phyloP scores from a whole-genome alignment of 2,797 vertebrate genomes.

The Danionella dracula region DNA sequence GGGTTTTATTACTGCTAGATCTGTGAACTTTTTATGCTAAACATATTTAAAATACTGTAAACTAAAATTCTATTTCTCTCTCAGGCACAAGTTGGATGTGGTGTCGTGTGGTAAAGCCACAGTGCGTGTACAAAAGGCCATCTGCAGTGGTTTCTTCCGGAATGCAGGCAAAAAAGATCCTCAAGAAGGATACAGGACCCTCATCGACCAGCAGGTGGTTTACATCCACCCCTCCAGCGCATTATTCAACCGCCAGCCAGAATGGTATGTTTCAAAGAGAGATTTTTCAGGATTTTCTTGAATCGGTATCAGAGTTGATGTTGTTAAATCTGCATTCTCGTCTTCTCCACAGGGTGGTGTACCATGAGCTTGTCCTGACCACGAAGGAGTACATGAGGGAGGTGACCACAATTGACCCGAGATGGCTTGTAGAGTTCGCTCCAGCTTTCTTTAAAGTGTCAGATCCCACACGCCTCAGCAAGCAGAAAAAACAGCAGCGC shows the following conservation, averaged over 20 bases:
- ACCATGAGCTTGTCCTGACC: slow-evolving; percentile 94
- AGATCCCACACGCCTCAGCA: slow-evolving; percentile 96
- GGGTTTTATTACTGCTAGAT: too few species aligned
- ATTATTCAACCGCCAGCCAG: slow-evolving; percentile 94
- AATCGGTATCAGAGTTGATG: not conserved
- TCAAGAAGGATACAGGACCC: slow-evolving; percentile 92
- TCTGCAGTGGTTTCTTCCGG: slow-evolving; percentile 97
- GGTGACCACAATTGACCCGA: slow-evolving; percentile 95
- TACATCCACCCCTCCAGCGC: slow-evolving; percentile 98
- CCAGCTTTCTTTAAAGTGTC: slow-evolving; percentile 99
- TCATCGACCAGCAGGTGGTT: slow-evolving; percentile 97
- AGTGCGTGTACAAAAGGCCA: slow-evolving; percentile 94
- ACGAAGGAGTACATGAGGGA: slow-evolving; percentile 99
- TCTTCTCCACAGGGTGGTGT: slow-evolving; percentile 83
- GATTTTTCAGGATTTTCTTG: not conserved
- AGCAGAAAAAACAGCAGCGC: slow-evolving; percentile 96
- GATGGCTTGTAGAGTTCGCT: slow-evolving; percentile 95
- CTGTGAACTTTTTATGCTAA: too few species aligned
- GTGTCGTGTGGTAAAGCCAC: slow-evolving; percentile 97
- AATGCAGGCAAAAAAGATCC: slow-evolving; percentile 98
- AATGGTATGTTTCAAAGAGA: slow-evolving; percentile 75
- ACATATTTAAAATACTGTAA: too few species aligned
- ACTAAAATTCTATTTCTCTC: too few species aligned
- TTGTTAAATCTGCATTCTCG: not conserved
- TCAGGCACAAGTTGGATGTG: slow-evolving; percentile 93